Evolutionary conservation across 2,888 invertebrate species (phyloP).

Genomic region (Plebejus melissa): DNA sequence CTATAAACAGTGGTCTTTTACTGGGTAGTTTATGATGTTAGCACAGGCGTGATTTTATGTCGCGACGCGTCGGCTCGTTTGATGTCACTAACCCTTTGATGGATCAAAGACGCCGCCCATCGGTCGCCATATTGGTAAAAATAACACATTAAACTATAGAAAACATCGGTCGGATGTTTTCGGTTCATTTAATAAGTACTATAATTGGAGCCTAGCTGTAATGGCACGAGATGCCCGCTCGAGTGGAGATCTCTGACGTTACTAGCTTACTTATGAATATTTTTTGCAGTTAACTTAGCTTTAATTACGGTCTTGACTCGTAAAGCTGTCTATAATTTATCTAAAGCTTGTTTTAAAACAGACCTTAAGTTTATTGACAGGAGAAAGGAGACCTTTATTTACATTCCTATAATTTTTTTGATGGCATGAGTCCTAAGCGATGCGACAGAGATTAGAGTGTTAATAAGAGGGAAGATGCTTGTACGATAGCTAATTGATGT

Average conservation of each 20-base stretch:
- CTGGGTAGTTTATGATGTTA: slow-evolving; percentile 47
- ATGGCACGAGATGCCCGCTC: neutral
- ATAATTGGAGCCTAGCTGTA: slow-evolving; percentile 25
- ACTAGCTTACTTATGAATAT: neutral
- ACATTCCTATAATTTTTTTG: neutral
- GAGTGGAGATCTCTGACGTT: neutral
- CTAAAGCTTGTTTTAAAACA: neutral
- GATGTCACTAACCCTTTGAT: slow-evolving; percentile 54
- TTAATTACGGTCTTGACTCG: slow-evolving; percentile 4
- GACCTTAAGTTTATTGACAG: neutral
- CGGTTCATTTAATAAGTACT: slow-evolving; percentile 31
- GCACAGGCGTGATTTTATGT: slow-evolving; percentile 53
- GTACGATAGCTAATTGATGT: slow-evolving; percentile 38
- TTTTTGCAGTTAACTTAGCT: neutral
- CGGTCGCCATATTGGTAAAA: slow-evolving; percentile 69
- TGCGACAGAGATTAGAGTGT: neutral
- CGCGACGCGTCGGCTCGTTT: slow-evolving; percentile 48
- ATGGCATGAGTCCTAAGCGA: neutral
- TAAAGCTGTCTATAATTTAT: slow-evolving; percentile 7
- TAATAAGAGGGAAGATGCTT: slow-evolving; percentile 27
- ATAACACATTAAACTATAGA: slow-evolving; percentile 64
- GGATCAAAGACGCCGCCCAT: slow-evolving; percentile 65
- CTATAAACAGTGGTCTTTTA: slow-evolving; percentile 42
- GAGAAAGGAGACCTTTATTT: neutral
- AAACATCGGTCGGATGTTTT: slow-evolving; percentile 47